Evolutionary conservation across 2,888 invertebrate genomes (phyloP).

Genomic region (Calliphora vomitoria): DNA sequence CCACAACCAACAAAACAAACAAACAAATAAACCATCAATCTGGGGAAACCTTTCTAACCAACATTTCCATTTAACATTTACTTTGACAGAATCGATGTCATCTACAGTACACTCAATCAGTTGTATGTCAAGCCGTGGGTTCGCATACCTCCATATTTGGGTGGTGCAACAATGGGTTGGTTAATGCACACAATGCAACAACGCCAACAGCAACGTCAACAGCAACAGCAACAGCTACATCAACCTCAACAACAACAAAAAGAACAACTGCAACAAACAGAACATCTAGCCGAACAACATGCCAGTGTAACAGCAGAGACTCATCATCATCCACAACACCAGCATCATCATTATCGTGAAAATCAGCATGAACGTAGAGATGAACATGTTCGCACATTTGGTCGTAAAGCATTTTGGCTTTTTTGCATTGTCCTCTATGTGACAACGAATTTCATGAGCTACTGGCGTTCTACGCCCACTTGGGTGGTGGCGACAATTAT

Average conservation of each 20-base stretch:
- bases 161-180: constrained; percentile 80
- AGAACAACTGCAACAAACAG: constrained; percentile 34
- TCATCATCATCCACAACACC: constrained; percentile 41
- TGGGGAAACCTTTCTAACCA: constrained; percentile 56
- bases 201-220: constrained; percentile 44
- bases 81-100: constrained; percentile 78
- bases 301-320: constrained; percentile 31
- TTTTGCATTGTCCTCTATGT: constrained; percentile 75
- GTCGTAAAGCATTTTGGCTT: constrained; percentile 77
- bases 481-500: constrained; percentile 79
- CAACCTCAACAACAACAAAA: constrained; percentile 45
- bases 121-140: constrained; percentile 80
- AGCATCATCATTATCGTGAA: constrained; percentile 21
- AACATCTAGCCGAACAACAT: constrained; percentile 49
- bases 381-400: constrained; percentile 56
- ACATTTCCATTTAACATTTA: constrained; percentile 63
- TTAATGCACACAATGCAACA: constrained; percentile 74
- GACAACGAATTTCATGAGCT: constrained; percentile 80
- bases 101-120: constrained; percentile 78
- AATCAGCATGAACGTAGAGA: constrained; percentile 29
- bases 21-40: constrained; percentile 60
- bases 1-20: constrained; percentile 26
- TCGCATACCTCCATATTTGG: constrained; percentile 79
- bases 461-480: constrained; percentile 79
- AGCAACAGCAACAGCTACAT: constrained; percentile 37